Conservation (phyloP, 2,888 invertebrate genomes). For the Torymus texanus region DNA sequence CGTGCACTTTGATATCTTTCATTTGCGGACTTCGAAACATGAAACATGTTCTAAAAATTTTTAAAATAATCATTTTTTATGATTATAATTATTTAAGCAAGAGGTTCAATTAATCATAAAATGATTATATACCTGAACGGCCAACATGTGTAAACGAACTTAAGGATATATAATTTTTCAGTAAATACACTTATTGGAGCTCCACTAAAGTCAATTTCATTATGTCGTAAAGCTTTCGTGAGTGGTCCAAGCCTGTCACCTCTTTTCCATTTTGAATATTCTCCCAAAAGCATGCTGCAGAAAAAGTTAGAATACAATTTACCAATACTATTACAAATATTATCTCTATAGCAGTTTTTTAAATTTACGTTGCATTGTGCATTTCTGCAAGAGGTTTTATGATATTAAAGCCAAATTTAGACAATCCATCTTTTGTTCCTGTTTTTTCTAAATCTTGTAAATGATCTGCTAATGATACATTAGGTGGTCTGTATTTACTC, state of each 20-base stretch:
- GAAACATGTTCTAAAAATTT: too few species aligned
- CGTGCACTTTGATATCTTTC: too few species aligned
- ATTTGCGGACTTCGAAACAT: too few species aligned
- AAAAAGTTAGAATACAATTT: too few species aligned
- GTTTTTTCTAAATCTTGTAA: constrained; percentile 36
- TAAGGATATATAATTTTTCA: constrained; percentile 18
- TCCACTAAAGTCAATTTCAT: constrained; percentile 44
- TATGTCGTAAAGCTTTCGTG: constrained; percentile 18
- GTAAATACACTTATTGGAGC: constrained; percentile 31
- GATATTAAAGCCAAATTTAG: constrained; percentile 52
- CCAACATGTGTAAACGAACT: constrained; percentile 37
- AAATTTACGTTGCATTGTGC: constrained; percentile 59
- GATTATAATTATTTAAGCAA: too few species aligned
- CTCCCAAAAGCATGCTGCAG: too few species aligned
- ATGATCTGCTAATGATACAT: constrained; percentile 37
- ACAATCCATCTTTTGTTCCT: constrained; percentile 31
- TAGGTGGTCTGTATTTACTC: constrained; percentile 39
- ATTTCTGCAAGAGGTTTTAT: constrained; percentile 56
- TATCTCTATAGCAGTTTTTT: neutral
- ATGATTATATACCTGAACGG: constrained; percentile 4
- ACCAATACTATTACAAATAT: neutral
- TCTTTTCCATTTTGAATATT: constrained; percentile 31
- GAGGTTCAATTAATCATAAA: too few species aligned
- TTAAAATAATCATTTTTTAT: too few species aligned
- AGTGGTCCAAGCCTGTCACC: constrained; percentile 57